Percentiles rank a stretch among this genome's conserved stretches.
These are phyloP conservation scores for Myanophis thanlyinensis DNA, from an alignment of 2,113 vertebrate species.

Conservation along the genomic window DNA sequence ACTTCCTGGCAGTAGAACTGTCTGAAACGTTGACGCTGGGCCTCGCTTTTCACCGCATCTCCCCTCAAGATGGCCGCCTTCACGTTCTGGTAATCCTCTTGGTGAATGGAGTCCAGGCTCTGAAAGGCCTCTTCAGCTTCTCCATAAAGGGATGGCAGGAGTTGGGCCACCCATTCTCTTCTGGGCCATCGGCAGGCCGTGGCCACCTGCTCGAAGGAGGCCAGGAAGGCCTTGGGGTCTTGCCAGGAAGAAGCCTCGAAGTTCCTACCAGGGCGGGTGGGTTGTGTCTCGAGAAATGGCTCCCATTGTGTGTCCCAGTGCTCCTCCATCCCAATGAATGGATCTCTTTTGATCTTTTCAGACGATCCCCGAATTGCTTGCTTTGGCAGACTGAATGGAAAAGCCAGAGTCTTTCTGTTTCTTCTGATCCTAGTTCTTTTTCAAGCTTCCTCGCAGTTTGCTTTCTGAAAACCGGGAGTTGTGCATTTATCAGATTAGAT, in stretches of 20 bases:
- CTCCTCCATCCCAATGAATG: neutral
- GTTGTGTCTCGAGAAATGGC: neutral
- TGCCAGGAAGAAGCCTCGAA: neutral
- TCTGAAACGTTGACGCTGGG: neutral
- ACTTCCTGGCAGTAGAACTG: neutral
- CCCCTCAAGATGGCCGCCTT: neutral
- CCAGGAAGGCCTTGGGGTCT: neutral
- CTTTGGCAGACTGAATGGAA: no score
- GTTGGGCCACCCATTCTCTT: neutral
- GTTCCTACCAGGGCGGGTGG: neutral
- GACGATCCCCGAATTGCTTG: neutral
- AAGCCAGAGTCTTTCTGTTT: neutral
- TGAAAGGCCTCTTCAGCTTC: neutral
- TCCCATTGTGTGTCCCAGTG: neutral
- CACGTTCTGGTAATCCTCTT: neutral
- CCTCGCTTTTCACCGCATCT: neutral
- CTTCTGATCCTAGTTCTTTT: neutral
- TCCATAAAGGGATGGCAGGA: neutral
- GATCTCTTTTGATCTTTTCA: neutral
- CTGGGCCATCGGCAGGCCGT: neutral
- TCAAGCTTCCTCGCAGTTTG: rapidly evolving
- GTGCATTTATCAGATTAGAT: neutral
- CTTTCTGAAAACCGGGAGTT: neutral
- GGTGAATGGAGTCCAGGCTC: neutral
- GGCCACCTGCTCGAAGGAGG: neutral